These are phyloP conservation scores for Scaptomyza flava DNA, from an alignment of 2,888 invertebrate species.

Conservation along the genomic window DNA sequence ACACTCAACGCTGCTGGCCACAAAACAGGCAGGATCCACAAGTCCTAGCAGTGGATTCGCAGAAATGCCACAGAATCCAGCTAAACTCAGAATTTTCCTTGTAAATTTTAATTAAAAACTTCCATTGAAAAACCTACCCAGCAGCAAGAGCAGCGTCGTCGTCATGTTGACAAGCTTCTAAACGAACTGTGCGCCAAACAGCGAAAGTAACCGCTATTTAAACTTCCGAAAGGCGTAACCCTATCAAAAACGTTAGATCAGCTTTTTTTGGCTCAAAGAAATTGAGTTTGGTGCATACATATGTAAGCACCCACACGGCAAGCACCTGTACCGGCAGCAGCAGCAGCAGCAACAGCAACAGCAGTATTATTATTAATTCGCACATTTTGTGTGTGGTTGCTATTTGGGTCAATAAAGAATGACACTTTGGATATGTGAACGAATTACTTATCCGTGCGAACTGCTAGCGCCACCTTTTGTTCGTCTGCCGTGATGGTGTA, in stretches of 20 bases:
- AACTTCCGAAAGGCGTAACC: slow-evolving; percentile 20
- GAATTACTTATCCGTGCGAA: slow-evolving; percentile 10
- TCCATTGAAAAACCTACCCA: slow-evolving; percentile 35
- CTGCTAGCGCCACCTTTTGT: slow-evolving; percentile 36
- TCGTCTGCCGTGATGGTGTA: neutral
- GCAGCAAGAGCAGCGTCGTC: slow-evolving; percentile 36
- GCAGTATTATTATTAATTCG: slow-evolving; percentile 33
- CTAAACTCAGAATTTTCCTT: slow-evolving; percentile 19
- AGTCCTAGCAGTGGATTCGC: slow-evolving; percentile 66
- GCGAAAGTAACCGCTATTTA: slow-evolving; percentile 63
- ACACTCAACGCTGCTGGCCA: slow-evolving; percentile 79
- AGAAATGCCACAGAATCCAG: neutral
- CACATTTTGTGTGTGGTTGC: slow-evolving; percentile 27
- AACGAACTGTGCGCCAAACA: slow-evolving; percentile 46
- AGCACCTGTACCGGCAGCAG: slow-evolving; percentile 1
- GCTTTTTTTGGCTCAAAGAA: slow-evolving; percentile 36
- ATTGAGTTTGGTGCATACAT: slow-evolving; percentile 50
- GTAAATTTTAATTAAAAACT: neutral
- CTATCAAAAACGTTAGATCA: slow-evolving; percentile 44
- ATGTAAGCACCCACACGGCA: slow-evolving; percentile 65
- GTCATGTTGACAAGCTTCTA: slow-evolving; percentile 50
- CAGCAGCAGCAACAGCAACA: neutral
- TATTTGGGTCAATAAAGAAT: slow-evolving; percentile 49
- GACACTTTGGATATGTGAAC: slow-evolving; percentile 8
- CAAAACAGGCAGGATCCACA: slow-evolving; percentile 67